A percentile compares a stretch with the other conserved stretches of the same genome.
Conservation (phyloP, 2,888 invertebrate genomes). For the Mamestra brassicae region DNA sequence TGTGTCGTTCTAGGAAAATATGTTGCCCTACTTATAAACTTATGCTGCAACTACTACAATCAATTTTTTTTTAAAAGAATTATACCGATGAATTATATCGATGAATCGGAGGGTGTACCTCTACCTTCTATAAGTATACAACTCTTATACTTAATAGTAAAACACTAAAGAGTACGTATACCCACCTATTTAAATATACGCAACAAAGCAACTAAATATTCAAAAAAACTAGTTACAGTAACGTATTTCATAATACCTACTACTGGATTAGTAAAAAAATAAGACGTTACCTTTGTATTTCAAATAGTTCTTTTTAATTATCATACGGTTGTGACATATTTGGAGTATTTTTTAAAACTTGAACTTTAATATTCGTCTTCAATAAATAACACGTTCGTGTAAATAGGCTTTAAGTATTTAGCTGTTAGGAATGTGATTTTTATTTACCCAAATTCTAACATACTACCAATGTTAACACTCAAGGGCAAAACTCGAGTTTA, state of each 20-base stretch:
- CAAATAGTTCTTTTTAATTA: constrained; percentile 45
- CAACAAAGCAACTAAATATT: constrained; percentile 23
- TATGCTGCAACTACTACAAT: too few relatives aligned
- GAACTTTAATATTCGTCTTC: constrained; percentile 38
- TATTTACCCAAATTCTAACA: constrained; percentile 21
- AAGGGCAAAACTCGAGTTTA: constrained; percentile 7
- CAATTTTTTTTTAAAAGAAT: not conserved
- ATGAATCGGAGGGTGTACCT: constrained; percentile 20
- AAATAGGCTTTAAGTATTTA: constrained; percentile 42
- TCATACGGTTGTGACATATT: constrained; percentile 39
- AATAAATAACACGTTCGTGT: constrained; percentile 36
- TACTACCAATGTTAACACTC: constrained; percentile 23
- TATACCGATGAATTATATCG: not conserved
- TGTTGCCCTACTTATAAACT: too few relatives aligned
- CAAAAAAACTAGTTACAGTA: constrained; percentile 20
- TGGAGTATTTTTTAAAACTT: constrained; percentile 53
- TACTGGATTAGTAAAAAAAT: constrained; percentile 15
- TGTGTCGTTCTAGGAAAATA: not conserved
- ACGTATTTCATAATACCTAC: constrained; percentile 10
- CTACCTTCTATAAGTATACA: not conserved
- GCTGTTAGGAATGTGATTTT: constrained; percentile 39
- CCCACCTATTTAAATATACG: constrained; percentile 11
- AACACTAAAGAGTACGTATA: not conserved
- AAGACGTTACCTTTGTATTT: constrained; percentile 4
- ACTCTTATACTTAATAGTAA: constrained; percentile 14